Conservation (phyloP, 2,797 vertebrate species). For the Myoxocephalus aenaeus region DNA sequence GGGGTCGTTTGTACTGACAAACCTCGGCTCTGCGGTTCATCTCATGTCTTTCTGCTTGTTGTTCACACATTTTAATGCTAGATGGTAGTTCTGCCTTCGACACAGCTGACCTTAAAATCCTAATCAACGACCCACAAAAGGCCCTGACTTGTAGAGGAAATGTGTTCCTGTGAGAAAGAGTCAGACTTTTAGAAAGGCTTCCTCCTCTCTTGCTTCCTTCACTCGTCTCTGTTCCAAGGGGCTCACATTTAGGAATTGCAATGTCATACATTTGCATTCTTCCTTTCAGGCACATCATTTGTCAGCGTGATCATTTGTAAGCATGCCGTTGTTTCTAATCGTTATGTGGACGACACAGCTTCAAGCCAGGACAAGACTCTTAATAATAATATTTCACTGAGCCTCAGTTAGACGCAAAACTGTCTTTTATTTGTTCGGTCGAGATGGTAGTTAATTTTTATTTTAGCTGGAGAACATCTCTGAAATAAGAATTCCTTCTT, state of each 20-base stretch:
- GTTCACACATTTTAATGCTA: neutral
- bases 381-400: too few relatives aligned
- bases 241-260: slow-evolving; percentile 2
- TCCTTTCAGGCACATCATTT: slow-evolving; percentile 37
- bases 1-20: neutral
- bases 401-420: too few relatives aligned
- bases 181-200: slow-evolving; percentile 8
- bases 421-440: neutral
- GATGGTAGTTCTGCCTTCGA: neutral
- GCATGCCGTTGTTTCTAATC: slow-evolving; percentile 42
- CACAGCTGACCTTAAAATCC: slow-evolving; percentile 15
- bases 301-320: slow-evolving; percentile 29
- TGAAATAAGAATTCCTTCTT: slow-evolving; percentile 15
- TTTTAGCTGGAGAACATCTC: slow-evolving; percentile 9
- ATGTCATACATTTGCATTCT: slow-evolving; percentile 26
- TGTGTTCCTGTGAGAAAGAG: neutral
- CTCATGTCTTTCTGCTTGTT: neutral
- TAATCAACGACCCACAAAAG: slow-evolving; percentile 9
- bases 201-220: slow-evolving; percentile 17
- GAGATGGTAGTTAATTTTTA: slow-evolving; percentile 8
- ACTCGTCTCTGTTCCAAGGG: neutral
- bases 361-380: too few relatives aligned
- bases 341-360: slow-evolving; percentile 53
- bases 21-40: neutral
- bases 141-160: neutral